Evolutionary conservation across 2,113 vertebrate species (phyloP).

Genomic region (Siphamia tubifer): DNA sequence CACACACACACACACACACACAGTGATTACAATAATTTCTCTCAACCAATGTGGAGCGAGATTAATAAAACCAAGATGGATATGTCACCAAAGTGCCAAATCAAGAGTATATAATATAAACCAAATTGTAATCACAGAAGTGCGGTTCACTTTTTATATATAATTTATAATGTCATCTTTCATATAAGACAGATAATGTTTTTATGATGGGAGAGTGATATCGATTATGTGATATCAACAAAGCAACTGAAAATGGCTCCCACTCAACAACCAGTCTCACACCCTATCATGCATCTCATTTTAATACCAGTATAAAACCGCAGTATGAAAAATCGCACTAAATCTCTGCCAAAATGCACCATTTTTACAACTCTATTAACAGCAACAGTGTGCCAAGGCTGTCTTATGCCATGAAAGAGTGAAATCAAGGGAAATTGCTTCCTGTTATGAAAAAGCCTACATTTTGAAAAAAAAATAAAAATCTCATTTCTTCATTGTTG

Average conservation of each 20-base stretch:
- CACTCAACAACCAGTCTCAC: neutral
- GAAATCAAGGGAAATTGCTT: conserved; percentile 64
- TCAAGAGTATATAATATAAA: no score
- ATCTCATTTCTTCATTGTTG: conserved; percentile 25
- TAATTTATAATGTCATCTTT: no score
- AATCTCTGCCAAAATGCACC: neutral
- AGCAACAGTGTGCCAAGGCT: conserved; percentile 12
- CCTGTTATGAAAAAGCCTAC: conserved; percentile 53
- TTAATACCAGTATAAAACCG: neutral
- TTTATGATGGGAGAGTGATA: neutral
- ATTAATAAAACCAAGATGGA: no score
- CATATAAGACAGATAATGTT: neutral
- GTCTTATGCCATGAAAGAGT: conserved; percentile 12
- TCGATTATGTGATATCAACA: neutral
- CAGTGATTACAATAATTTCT: no score
- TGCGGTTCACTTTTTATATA: no score
- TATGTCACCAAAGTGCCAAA: no score
- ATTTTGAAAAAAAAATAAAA: conserved; percentile 32
- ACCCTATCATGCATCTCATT: neutral
- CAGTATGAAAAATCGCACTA: neutral
- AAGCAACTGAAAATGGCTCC: neutral
- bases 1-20: no score
- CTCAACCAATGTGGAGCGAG: no score
- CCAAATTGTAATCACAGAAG: no score
- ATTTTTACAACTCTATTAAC: conserved; percentile 5